Base-by-base conservation (phyloP, 2,888 invertebrate species). In the Nymphalis c-album region DNA sequence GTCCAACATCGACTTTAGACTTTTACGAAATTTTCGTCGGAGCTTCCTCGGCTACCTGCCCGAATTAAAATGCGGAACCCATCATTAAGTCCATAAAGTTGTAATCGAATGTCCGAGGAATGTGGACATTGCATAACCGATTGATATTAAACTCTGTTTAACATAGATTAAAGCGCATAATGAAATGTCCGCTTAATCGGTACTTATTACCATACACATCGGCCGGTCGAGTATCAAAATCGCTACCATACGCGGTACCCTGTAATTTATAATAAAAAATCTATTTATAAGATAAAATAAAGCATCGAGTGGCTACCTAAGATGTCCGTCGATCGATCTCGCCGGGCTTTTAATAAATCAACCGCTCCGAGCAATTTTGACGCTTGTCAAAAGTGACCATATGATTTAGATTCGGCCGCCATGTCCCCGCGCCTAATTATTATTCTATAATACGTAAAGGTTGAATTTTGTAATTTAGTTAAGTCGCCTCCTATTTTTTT, bases 181-280 rank as follows among this genome's bases (percentile, higher is more conserved):
- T 87, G 73, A 80, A 78, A 75, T 78, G 77, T 74, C 75, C 72
- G 68, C 73, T 74, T 76, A 77, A 77, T 70, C 64, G 80, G 72
- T 75, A 74, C 82, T 88, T 90, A 85, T 81, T 80, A 79, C 84
- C 73, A 74, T 80, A 79, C 77, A 82, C 77, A 77, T 75, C 75
- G 80, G 77, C 76, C 73, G 75, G 81, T 77, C 80, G 40, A 78
- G 85, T 85, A 84, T 85, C 88, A 79, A 89, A 89, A 90, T 89
- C 90, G 90, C 90, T 91, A 91, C 91, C 90, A 90, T 90, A 89
- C 86, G 85, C 81, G 85, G 90, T 89, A 91, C 89, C 92, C 92
- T 90, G 86, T 92, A 91, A 92, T 92, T 92, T 92, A 86, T 90
- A 85, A 88, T 90, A 91, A 91, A 92, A 91, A 92, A 91, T 91